These are phyloP conservation scores for Sparus aurata DNA, from an alignment of 2,797 vertebrate genomes.

Conservation along the genomic window DNA sequence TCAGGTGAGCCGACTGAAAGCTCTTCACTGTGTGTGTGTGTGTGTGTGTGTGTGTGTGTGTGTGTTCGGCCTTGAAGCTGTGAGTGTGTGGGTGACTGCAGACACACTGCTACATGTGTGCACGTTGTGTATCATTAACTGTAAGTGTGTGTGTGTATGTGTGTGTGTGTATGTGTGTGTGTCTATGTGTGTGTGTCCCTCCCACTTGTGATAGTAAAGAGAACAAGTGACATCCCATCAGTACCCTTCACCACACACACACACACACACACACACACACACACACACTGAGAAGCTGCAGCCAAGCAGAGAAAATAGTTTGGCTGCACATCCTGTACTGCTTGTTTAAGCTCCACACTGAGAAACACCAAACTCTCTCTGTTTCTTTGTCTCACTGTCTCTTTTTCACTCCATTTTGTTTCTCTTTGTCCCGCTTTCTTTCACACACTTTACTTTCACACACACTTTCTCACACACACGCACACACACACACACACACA, in stretches of 20 bases:
- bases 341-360: slow-evolving; percentile 81
- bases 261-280: slow-evolving; percentile 53
- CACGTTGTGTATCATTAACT: slow-evolving; percentile 17
- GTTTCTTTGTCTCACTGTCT: slow-evolving; percentile 62
- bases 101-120: background rate
- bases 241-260: slow-evolving; percentile 40
- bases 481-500: slow-evolving; percentile 33
- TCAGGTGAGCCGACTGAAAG: background rate
- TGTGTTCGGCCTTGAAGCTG: background rate
- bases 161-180: background rate
- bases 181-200: slow-evolving; percentile 27
- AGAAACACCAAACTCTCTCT: slow-evolving; percentile 76
- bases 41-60: slow-evolving; percentile 8
- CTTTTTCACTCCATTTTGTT: slow-evolving; percentile 65
- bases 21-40: slow-evolving; percentile 2
- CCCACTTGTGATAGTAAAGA: slow-evolving; percentile 58
- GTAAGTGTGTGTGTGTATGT: background rate
- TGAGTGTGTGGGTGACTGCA: slow-evolving; percentile 1
- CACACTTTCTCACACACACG: slow-evolving; percentile 37
- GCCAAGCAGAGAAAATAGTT: slow-evolving; percentile 84
- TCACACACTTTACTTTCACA: slow-evolving; percentile 64
- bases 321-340: slow-evolving; percentile 85
- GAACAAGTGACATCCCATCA: slow-evolving; percentile 63
- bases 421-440: slow-evolving; percentile 68
- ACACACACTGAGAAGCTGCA: slow-evolving; percentile 61